Percentiles rank a stretch among this genome's conserved stretches.
phyloP scores from a whole-genome alignment of 2,113 vertebrate genomes.

The Zingel zingel region DNA sequence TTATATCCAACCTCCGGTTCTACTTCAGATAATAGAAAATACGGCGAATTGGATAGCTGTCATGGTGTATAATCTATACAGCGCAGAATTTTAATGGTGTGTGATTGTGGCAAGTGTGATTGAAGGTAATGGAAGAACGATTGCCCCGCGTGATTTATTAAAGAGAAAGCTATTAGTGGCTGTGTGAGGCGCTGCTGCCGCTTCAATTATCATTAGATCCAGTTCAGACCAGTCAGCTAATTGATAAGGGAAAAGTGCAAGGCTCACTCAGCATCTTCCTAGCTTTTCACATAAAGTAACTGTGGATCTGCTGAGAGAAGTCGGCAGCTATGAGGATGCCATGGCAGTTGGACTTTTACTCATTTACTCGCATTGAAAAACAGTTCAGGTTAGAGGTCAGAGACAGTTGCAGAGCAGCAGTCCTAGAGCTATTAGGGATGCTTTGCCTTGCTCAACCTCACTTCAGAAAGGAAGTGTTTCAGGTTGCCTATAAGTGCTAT shows the following conservation, averaged over 20 bases:
- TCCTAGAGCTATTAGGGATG: background rate
- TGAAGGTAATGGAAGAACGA: constrained; percentile 67
- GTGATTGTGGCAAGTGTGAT: constrained; percentile 53
- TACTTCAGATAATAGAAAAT: constrained; percentile 30
- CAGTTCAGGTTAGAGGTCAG: background rate
- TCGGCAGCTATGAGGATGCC: background rate
- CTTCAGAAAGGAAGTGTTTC: background rate
- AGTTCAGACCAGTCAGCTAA: constrained; percentile 70
- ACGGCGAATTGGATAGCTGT: constrained; percentile 38
- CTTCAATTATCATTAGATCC: constrained; percentile 69
- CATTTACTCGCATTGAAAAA: constrained; percentile 2
- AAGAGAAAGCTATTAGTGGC: constrained; percentile 66
- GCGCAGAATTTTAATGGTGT: constrained; percentile 43
- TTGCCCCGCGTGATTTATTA: constrained; percentile 69
- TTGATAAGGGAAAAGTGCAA: constrained; percentile 39
- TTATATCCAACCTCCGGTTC: constrained; percentile 17
- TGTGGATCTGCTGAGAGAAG: constrained; percentile 10
- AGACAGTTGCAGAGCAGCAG: background rate
- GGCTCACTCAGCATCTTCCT: constrained; percentile 45
- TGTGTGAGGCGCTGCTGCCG: constrained; percentile 48
- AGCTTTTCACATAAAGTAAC: constrained; percentile 1
- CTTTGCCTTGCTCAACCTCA: background rate
- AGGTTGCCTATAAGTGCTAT: background rate
- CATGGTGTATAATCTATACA: constrained; percentile 35
- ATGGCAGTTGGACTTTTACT: background rate